Evolutionary conservation across 2,113 vertebrate genomes (phyloP).

Genomic region (Psettodes erumei): DNA sequence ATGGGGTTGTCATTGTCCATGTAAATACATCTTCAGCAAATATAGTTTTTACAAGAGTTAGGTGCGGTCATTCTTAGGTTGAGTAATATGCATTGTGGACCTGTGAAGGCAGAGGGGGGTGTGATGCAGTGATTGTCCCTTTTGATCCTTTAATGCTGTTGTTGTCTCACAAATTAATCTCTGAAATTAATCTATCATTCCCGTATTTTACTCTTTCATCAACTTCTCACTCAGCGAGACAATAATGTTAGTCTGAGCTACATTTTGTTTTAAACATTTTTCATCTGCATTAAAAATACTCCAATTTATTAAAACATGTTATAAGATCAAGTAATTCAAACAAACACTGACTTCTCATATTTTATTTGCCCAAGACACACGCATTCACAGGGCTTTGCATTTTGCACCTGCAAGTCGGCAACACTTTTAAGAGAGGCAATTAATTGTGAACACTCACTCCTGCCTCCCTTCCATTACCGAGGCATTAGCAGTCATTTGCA

Average conservation of each 20-base stretch:
- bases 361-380: conserved; percentile 51
- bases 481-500: conserved; percentile 70
- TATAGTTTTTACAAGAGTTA: conserved; percentile 52
- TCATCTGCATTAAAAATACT: conserved; percentile 31
- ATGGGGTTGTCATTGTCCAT: conserved; percentile 51
- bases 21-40: conserved; percentile 45
- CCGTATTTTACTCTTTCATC: background rate
- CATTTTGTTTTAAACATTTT: conserved; percentile 24
- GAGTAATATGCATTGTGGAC: conserved; percentile 43
- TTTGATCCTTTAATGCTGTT: conserved; percentile 38
- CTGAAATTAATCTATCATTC: conserved; percentile 21
- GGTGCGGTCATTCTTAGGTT: conserved; percentile 64
- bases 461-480: conserved; percentile 66
- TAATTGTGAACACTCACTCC: conserved; percentile 50
- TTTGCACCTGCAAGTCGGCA: conserved; percentile 67
- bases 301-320: conserved; percentile 29
- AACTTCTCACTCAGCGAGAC: conserved; percentile 16
- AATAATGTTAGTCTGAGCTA: conserved; percentile 4
- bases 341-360: conserved; percentile 37
- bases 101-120: conserved; percentile 28
- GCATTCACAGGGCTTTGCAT: conserved; percentile 26
- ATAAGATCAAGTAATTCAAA: conserved; percentile 30
- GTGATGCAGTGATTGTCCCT: conserved; percentile 35
- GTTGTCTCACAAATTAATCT: conserved; percentile 35
- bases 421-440: conserved; percentile 64